Conservation (phyloP, 2,888 invertebrate genomes). For the Drosophila pullipes region DNA sequence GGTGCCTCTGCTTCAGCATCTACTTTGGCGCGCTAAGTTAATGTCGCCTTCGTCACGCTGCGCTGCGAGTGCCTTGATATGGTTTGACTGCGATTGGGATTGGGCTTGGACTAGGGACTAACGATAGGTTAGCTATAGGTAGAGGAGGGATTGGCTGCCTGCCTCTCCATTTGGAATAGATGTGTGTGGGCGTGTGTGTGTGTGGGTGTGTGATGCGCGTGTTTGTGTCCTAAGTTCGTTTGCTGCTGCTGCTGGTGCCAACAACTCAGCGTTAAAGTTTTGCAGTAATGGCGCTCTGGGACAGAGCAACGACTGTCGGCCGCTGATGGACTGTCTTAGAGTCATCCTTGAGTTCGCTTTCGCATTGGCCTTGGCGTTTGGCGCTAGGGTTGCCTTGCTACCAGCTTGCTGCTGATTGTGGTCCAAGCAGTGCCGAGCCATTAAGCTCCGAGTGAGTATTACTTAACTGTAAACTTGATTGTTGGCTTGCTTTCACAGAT, state of each 20-base stretch:
- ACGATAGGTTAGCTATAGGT: conserved; percentile 29
- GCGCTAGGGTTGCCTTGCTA: background rate
- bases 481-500: conserved; percentile 26
- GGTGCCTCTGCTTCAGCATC: conserved; percentile 2
- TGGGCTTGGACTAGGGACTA: conserved; percentile 39
- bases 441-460: conserved; percentile 75
- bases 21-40: conserved; percentile 38
- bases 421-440: conserved; percentile 63
- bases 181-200: conserved; percentile 34
- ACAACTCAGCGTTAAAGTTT: conserved; percentile 79
- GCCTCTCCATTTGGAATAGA: conserved; percentile 26
- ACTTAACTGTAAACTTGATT: conserved; percentile 74
- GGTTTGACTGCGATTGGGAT: conserved; percentile 47
- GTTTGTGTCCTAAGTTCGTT: conserved; percentile 77
- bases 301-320: conserved; percentile 51
- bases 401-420: conserved; percentile 28
- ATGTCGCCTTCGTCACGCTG: conserved; percentile 36
- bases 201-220: conserved; percentile 53
- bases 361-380: conserved; percentile 4
- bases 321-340: conserved; percentile 70
- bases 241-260: conserved; percentile 57
- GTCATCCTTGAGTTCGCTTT: conserved; percentile 6
- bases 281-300: conserved; percentile 79
- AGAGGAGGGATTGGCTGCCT: conserved; percentile 24
- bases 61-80: conserved; percentile 38